Evolutionary conservation across 1,140 invertebrate genomes (phyloP).

Genomic region (Trachelipus rathkii): DNA sequence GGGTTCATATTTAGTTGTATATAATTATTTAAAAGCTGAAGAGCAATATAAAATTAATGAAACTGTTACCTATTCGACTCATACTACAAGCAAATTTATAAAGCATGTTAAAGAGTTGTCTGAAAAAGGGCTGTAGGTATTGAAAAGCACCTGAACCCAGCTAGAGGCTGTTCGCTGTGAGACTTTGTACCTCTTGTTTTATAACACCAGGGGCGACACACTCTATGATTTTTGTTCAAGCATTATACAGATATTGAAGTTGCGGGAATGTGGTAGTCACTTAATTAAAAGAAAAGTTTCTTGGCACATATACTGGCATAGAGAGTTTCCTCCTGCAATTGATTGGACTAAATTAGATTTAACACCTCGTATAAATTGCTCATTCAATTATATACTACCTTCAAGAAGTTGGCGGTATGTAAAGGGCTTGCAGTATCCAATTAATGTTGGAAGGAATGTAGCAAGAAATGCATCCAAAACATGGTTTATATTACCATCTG

Average conservation of each 20-base stretch:
- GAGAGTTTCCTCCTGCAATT: constrained; percentile 47
- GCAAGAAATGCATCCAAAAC: constrained; percentile 75
- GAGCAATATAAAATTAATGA: constrained; percentile 29
- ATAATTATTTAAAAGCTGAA: constrained; percentile 56
- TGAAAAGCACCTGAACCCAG: too few relatives aligned
- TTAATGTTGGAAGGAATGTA: constrained; percentile 81
- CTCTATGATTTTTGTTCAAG: constrained; percentile 61
- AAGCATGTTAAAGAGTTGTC: constrained; percentile 66
- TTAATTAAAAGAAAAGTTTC: constrained; percentile 67
- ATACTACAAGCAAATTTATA: constrained; percentile 68
- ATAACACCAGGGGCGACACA: too few relatives aligned
- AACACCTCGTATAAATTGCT: constrained; percentile 47
- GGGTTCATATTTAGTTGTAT: constrained; percentile 62
- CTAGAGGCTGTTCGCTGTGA: too few relatives aligned
- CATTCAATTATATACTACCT: neutral
- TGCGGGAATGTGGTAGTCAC: constrained; percentile 52
- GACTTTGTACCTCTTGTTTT: too few relatives aligned
- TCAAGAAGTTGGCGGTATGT: constrained; percentile 63
- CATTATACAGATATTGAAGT: constrained; percentile 59
- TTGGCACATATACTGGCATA: constrained; percentile 64
- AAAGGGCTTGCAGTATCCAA: constrained; percentile 68
- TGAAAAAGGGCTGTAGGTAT: constrained; percentile 65
- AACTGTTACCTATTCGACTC: constrained; percentile 64
- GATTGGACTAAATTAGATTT: constrained; percentile 59
- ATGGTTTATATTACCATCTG: constrained; percentile 76